Percentiles rank a stretch among this genome's conserved stretches.
Evolutionary conservation across 2,888 invertebrate species (phyloP).

Genomic region (Ectropis crepuscularia): DNA sequence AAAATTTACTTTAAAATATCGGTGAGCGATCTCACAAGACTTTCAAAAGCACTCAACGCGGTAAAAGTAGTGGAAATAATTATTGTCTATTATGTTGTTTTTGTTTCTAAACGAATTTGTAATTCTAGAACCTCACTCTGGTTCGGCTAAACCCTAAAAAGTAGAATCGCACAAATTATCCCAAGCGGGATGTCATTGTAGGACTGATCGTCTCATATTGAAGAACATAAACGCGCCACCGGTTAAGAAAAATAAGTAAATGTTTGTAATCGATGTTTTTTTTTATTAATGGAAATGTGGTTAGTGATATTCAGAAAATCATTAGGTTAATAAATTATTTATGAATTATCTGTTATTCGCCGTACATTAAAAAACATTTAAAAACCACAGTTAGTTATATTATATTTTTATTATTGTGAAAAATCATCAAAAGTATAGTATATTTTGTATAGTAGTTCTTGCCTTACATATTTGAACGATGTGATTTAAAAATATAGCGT

Average conservation of each 20-base stretch:
- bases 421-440: constrained; percentile 43
- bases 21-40: too few species aligned
- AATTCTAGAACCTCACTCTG: too few species aligned
- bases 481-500: constrained; percentile 54
- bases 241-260: background rate
- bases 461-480: constrained; percentile 60
- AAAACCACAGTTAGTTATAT: background rate
- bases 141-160: too few species aligned
- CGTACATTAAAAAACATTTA: background rate
- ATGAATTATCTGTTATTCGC: background rate
- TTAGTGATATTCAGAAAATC: constrained; percentile 11
- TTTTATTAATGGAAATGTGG: constrained; percentile 4
- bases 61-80: too few species aligned
- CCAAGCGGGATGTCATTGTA: too few species aligned
- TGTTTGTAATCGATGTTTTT: background rate
- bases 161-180: too few species aligned
- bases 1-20: too few species aligned
- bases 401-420: constrained; percentile 8
- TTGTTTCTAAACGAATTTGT: too few species aligned
- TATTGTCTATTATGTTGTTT: too few species aligned
- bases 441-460: constrained; percentile 54
- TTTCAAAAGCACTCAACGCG: too few species aligned
- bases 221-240: too few species aligned
- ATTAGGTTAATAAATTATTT: constrained; percentile 2
- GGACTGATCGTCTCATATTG: too few species aligned